These are phyloP conservation scores for Epiblema foenella DNA, from an alignment of 2,888 invertebrate species.

Conservation along the genomic window DNA sequence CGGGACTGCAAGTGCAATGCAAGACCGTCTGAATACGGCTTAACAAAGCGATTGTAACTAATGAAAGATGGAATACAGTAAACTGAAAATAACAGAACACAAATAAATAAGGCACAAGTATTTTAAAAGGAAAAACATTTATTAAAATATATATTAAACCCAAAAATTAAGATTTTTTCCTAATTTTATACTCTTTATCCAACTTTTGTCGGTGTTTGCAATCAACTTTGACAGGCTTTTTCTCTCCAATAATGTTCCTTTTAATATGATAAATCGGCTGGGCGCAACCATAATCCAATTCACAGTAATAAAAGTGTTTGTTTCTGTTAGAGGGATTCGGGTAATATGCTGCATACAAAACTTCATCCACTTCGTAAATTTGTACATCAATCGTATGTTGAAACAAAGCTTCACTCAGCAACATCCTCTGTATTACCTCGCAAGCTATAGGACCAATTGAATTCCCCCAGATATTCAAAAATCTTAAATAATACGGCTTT, in stretches of 20 bases:
- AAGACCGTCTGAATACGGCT: background rate
- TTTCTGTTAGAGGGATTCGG: conserved; percentile 77
- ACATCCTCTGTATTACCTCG: conserved; percentile 69
- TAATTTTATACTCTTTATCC: conserved; percentile 63
- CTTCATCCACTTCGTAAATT: conserved; percentile 68
- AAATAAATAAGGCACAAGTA: conserved; percentile 25
- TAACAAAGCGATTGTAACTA: background rate
- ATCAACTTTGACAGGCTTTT: conserved; percentile 63
- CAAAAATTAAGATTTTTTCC: conserved; percentile 52
- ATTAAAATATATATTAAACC: conserved; percentile 35
- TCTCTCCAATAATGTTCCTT: conserved; percentile 61
- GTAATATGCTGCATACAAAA: conserved; percentile 69
- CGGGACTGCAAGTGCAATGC: background rate
- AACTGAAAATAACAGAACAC: background rate
- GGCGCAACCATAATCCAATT: conserved; percentile 74
- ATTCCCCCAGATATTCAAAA: conserved; percentile 78
- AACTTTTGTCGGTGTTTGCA: conserved; percentile 68
- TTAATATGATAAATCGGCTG: conserved; percentile 73
- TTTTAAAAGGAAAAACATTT: conserved; percentile 31
- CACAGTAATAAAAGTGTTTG: conserved; percentile 84
- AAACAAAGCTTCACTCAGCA: conserved; percentile 64
- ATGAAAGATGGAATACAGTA: background rate
- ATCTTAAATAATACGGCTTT: conserved; percentile 74
- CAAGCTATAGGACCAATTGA: conserved; percentile 72
- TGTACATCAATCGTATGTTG: conserved; percentile 73